Conservation (phyloP, 2,797 vertebrate genomes). For the Macropus fuliginosus region DNA sequence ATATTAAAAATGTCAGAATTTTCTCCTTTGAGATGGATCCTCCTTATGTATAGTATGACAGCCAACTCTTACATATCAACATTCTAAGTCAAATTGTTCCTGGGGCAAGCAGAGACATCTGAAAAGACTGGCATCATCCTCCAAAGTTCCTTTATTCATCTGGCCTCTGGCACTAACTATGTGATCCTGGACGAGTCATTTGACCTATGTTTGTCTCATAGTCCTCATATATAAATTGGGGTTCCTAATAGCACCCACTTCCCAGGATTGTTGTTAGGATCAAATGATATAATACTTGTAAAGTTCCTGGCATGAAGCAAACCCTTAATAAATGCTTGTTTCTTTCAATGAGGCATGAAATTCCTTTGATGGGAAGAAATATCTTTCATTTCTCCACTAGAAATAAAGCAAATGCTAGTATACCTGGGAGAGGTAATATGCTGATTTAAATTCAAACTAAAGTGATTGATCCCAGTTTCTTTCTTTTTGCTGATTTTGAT, state of each 20-base stretch:
- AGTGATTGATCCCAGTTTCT: background rate
- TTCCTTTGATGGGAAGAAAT: conserved; percentile 8
- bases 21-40: background rate
- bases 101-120: background rate
- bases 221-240: background rate
- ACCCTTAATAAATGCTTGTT: background rate
- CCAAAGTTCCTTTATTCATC: conserved; percentile 10
- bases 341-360: background rate
- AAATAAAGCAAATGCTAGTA: conserved; percentile 1
- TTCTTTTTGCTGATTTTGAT: background rate
- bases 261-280: background rate
- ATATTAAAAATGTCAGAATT: background rate
- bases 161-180: background rate
- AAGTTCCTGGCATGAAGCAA: background rate
- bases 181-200: background rate
- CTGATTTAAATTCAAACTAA: conserved; percentile 10
- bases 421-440: conserved; percentile 2
- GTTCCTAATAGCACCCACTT: background rate
- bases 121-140: background rate
- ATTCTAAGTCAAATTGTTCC: background rate
- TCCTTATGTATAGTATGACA: background rate
- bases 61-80: background rate
- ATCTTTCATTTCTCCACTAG: background rate
- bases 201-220: background rate
- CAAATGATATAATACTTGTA: background rate